Conservation (phyloP, 2,113 vertebrate species). For the Bettongia penicillata region DNA sequence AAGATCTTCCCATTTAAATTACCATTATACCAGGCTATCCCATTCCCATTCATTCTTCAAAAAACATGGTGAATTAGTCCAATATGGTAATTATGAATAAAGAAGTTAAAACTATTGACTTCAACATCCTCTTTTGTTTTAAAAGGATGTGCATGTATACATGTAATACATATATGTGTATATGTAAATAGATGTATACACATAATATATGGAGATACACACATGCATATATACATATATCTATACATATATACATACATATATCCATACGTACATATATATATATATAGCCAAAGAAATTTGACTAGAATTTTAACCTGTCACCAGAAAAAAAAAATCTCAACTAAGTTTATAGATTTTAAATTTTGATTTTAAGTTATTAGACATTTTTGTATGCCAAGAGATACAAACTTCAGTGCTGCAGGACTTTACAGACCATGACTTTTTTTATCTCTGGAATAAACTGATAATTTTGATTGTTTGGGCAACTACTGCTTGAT, state of each 20-base stretch:
- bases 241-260: neutral
- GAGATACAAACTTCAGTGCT: neutral
- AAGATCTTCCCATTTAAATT: too few species aligned
- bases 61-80: neutral
- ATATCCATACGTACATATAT: too few species aligned
- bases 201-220: too few species aligned
- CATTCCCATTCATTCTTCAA: conserved; percentile 44
- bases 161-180: too few species aligned
- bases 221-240: neutral
- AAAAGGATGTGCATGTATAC: neutral
- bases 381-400: neutral
- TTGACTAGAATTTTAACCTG: neutral
- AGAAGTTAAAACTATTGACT: neutral
- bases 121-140: neutral
- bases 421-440: neutral
- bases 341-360: neutral
- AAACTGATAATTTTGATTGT: neutral
- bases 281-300: neutral
- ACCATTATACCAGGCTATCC: neutral
- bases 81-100: neutral
- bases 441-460: neutral
- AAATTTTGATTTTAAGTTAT: neutral
- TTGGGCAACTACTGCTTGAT: conserved; percentile 28
- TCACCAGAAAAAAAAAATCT: conserved; percentile 1
- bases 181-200: too few species aligned